A percentile compares a stretch with the other conserved stretches of the same genome.
Conservation (phyloP, 2,888 invertebrate species). For the Aleiodes leptofemur region DNA sequence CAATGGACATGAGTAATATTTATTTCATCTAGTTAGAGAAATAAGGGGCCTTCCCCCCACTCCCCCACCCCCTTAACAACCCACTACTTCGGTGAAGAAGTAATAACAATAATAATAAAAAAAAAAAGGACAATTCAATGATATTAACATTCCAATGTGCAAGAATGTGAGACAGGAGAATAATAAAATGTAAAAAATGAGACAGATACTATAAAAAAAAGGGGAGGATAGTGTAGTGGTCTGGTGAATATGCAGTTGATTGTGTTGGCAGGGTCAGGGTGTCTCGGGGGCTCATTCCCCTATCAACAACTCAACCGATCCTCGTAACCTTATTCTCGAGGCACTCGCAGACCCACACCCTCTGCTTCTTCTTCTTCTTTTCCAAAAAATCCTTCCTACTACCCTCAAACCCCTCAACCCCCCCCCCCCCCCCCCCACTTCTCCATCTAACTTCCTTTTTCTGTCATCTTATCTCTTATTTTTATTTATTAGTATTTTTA, state of each 20-base stretch:
- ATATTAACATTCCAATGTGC: not conserved
- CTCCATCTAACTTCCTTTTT: not conserved
- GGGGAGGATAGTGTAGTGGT: not conserved
- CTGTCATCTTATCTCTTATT: slow-evolving; percentile 3
- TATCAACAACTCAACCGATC: slow-evolving; percentile 21
- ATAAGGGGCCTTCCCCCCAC: not conserved
- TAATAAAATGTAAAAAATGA: slow-evolving; percentile 15
- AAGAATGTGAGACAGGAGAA: not conserved
- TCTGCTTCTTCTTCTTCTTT: not conserved
- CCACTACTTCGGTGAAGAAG: no score
- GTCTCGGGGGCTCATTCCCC: slow-evolving; percentile 37
- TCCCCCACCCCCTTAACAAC: no score
- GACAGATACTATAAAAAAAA: slow-evolving; percentile 11
- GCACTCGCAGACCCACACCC: slow-evolving; percentile 9
- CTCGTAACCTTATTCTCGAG: slow-evolving; percentile 24
- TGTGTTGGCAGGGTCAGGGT: slow-evolving; percentile 57
- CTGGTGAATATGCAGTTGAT: slow-evolving; percentile 48
- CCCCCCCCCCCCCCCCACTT: slow-evolving; percentile 4
- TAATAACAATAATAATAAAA: no score
- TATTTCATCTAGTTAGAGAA: not conserved
- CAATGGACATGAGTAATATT: slow-evolving; percentile 1
- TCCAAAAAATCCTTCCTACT: no score
- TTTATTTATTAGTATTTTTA: slow-evolving; percentile 9
- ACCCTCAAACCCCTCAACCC: not conserved
- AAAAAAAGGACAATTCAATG: no score